These are phyloP conservation scores for Thereva nobilitata DNA, from an alignment of 2,888 invertebrate genomes.

Conservation along the genomic window DNA sequence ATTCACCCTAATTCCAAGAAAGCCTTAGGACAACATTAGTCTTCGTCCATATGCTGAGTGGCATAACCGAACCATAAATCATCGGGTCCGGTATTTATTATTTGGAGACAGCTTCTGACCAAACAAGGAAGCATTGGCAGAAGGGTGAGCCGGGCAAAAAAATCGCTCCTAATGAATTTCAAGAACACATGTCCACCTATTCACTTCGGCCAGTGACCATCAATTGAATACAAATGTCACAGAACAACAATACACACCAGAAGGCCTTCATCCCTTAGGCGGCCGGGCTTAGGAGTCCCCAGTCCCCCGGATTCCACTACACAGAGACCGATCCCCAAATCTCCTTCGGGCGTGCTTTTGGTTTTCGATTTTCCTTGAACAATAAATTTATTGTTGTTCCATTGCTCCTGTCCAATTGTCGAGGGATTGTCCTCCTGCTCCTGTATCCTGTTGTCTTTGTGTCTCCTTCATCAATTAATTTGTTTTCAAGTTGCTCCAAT, in stretches of 20 bases:
- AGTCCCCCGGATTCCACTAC: background rate
- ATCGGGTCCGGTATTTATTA: slow-evolving; percentile 41
- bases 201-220: slow-evolving; percentile 39
- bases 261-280: background rate
- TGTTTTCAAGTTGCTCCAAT: slow-evolving; percentile 45
- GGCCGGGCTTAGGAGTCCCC: no score
- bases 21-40: slow-evolving; percentile 40
- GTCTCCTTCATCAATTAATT: slow-evolving; percentile 47
- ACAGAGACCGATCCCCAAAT: slow-evolving; percentile 17
- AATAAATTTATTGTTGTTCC: slow-evolving; percentile 36
- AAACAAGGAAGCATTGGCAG: slow-evolving; percentile 4
- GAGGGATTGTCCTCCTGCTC: slow-evolving; percentile 20
- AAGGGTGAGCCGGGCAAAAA: slow-evolving; percentile 12
- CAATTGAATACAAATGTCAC: slow-evolving; percentile 44
- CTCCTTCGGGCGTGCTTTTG: slow-evolving; percentile 37
- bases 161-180: slow-evolving; percentile 40
- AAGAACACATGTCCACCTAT: slow-evolving; percentile 43
- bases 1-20: slow-evolving; percentile 30
- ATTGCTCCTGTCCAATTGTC: slow-evolving; percentile 28
- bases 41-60: slow-evolving; percentile 42
- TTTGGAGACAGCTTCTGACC: slow-evolving; percentile 38
- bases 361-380: slow-evolving; percentile 35
- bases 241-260: slow-evolving; percentile 20
- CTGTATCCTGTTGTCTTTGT: slow-evolving; percentile 39
- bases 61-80: slow-evolving; percentile 42